Evolutionary conservation across 2,888 invertebrate genomes (phyloP), one percentile per base, ranked within the genome.

Genomic region (Branchinecta sandiegonensis): DNA sequence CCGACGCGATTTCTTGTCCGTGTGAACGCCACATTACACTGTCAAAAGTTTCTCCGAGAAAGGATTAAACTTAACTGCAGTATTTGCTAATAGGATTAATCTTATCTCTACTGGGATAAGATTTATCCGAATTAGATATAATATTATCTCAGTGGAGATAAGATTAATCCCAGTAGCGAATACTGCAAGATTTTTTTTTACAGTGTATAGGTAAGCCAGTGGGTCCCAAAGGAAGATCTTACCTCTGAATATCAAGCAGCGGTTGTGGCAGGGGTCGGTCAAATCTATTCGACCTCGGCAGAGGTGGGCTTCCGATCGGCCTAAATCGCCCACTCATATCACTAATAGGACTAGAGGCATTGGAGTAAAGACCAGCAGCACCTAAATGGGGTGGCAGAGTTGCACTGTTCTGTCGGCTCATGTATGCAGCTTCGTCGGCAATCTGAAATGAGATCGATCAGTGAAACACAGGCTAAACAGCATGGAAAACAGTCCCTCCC

Each of bases 211-310:
- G 4, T 4, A 8, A 10, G 17, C 56, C 10, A 9, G 23, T 9
- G 9, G 63, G 23, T 17, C 11, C 8, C n/a, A 10, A 56, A 56
- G 10, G 23, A 56, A 56, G 14, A 7, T n/a, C 8, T n/a, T 56
- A 56, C 63, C 63, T 56, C 23, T 56, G 63, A 23, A 56, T 56
- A 56, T 56, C 63, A 8, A 56, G 11, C 9, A 56, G 23, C 9
- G 63, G 63, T 56, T 56, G 63, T 10, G 63, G 63, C n/a, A 56
- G 63, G 23, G 63, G 63, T 56, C 63, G 63, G 14, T 56, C 63
- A 2, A 56, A 56, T 17, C 63, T n/a, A 56, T 56, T 56, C 14
- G 63, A 56, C 23, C 63, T 56, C 63, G 63, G 63, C 63, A 56
- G 63, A 10, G 63, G 63, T 56, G 63, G 63, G 9, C 63, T 56